These are phyloP conservation scores for Dendrocopos noguchii DNA, from an alignment of 2,113 vertebrate species.

Conservation along the genomic window DNA sequence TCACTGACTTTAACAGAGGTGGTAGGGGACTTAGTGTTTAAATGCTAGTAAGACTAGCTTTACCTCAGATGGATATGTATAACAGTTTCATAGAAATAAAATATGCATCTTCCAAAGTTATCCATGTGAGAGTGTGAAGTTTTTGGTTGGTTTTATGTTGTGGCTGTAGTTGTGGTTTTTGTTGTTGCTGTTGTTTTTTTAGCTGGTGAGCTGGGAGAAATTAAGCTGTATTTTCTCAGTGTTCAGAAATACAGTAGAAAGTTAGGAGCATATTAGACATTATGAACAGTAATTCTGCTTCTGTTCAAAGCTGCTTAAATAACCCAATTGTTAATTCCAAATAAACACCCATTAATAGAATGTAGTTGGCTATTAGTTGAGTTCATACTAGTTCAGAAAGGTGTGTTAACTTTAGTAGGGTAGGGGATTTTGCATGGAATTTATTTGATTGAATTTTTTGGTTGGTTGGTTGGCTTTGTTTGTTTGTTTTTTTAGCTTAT, in stretches of 20 bases:
- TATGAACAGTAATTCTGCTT: not conserved
- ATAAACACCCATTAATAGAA: not conserved
- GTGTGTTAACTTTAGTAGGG: not conserved
- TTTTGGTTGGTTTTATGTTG: not conserved
- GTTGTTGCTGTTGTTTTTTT: not conserved
- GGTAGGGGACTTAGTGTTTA: not conserved
- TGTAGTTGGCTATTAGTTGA: not conserved
- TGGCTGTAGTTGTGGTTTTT: not conserved
- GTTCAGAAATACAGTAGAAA: not conserved
- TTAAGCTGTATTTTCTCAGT: not conserved
- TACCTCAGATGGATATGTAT: not conserved
- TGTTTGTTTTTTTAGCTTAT: not conserved
- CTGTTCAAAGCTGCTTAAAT: not conserved
- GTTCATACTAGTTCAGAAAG: not conserved
- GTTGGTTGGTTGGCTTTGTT: not conserved
- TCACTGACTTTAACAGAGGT: not conserved
- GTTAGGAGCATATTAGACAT: not conserved
- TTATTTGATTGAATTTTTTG: not conserved
- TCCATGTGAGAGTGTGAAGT: not conserved
- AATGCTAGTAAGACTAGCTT: not conserved
- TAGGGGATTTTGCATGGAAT: rapidly evolving
- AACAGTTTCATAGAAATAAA: not conserved
- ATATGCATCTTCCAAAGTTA: not conserved
- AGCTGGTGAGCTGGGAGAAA: not conserved
- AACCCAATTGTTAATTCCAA: not conserved